Conservation (phyloP, 2,888 invertebrate genomes). For the Sphaerophoria rueppellii region DNA sequence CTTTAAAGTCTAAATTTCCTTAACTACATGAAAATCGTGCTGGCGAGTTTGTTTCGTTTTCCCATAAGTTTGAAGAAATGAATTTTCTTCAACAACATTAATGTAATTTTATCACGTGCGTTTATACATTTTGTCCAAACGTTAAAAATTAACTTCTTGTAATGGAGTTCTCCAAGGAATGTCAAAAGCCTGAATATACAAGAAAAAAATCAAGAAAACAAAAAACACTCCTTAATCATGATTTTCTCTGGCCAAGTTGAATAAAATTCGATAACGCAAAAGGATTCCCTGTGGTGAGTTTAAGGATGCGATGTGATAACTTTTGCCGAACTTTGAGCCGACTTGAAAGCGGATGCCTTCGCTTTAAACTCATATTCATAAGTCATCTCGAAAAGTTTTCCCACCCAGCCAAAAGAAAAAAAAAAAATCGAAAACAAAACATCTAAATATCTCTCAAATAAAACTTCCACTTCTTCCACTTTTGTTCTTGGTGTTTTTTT, state of each 20-base stretch:
- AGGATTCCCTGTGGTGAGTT: slow-evolving; percentile 26
- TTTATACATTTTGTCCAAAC: slow-evolving; percentile 26
- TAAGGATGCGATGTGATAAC: slow-evolving; percentile 49
- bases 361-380: slow-evolving; percentile 38
- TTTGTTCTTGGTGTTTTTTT: slow-evolving; percentile 10
- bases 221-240: slow-evolving; percentile 42
- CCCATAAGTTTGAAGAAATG: neutral
- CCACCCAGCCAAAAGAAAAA: no score
- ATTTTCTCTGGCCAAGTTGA: slow-evolving; percentile 11
- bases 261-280: neutral
- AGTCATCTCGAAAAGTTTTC: slow-evolving; percentile 42
- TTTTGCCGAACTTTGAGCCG: slow-evolving; percentile 31
- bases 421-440: slow-evolving; percentile 30
- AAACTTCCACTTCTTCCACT: slow-evolving; percentile 37
- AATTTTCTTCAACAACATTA: slow-evolving; percentile 43
- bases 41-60: neutral
- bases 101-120: slow-evolving; percentile 62
- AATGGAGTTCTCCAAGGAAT: slow-evolving; percentile 48
- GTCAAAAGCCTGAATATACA: slow-evolving; percentile 50
- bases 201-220: neutral
- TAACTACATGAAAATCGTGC: slow-evolving; percentile 24
- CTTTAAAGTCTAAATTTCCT: no score
- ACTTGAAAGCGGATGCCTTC: slow-evolving; percentile 3
- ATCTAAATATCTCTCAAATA: slow-evolving; percentile 49
- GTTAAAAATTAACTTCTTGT: slow-evolving; percentile 47